phyloP scores from a whole-genome alignment of 1,140 invertebrate genomes.

The Triops cancriformis region DNA sequence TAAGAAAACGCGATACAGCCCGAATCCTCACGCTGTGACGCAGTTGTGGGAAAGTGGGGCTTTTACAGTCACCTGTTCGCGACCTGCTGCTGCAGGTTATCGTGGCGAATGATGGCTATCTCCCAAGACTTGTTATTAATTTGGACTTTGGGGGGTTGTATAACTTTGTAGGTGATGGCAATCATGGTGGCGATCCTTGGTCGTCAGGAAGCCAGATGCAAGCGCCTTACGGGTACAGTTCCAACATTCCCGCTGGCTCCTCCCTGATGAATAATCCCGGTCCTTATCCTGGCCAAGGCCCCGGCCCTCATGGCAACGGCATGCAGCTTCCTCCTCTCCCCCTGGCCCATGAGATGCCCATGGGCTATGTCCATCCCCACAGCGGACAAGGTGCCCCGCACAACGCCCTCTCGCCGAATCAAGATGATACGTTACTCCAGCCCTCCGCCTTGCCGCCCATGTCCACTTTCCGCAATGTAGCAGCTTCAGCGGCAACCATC shows the following conservation, averaged over 20 bases:
- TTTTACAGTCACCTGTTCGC: not conserved
- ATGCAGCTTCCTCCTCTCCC: conserved; percentile 7
- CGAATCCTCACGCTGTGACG: not conserved
- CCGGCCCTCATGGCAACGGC: conserved; percentile 1
- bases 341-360: conserved; percentile 31
- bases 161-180: conserved; percentile 36
- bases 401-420: conserved; percentile 38
- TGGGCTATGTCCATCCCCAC: conserved; percentile 31
- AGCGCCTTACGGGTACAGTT: conserved; percentile 29
- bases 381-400: conserved; percentile 30
- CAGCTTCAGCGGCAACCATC: conserved; percentile 30
- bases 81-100: not conserved
- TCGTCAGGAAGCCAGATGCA: conserved; percentile 38
- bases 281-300: not conserved
- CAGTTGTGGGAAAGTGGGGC: not conserved
- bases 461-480: conserved; percentile 66
- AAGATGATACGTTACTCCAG: conserved; percentile 51
- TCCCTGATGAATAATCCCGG: conserved; percentile 4
- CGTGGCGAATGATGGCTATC: not conserved
- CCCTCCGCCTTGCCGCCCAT: conserved; percentile 78
- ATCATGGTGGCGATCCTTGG: conserved; percentile 41
- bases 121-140: not conserved
- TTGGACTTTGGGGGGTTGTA: not conserved
- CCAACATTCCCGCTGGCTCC: conserved; percentile 8
- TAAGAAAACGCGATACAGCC: not conserved